Percentiles rank a stretch among this genome's conserved stretches.
phyloP scores from a whole-genome alignment of 2,888 invertebrate genomes.

The Meandrusa payeni region DNA sequence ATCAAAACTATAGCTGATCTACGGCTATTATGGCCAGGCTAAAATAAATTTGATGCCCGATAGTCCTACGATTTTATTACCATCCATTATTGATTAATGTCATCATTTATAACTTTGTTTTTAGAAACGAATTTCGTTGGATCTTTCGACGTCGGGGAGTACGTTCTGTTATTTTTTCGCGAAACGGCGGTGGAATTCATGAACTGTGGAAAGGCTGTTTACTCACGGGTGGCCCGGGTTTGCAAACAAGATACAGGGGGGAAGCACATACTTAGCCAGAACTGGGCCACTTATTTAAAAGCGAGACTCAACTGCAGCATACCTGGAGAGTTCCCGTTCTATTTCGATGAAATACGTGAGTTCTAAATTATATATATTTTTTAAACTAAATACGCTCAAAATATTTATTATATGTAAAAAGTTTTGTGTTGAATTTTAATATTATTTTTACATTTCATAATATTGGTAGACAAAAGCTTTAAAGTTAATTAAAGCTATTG shows the following conservation, averaged over 20 bases:
- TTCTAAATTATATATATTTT: conserved; percentile 30
- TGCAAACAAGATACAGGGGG: conserved; percentile 87
- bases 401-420: too few species aligned
- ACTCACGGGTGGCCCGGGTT: conserved; percentile 86
- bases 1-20: too few species aligned
- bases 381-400: background rate
- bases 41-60: background rate
- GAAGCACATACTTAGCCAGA: conserved; percentile 83
- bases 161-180: conserved; percentile 87
- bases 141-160: conserved; percentile 84
- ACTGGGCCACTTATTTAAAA: conserved; percentile 86
- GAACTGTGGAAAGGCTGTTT: conserved; percentile 85
- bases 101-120: conserved; percentile 39
- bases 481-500: too few species aligned
- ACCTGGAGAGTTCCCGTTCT: conserved; percentile 87
- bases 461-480: too few species aligned
- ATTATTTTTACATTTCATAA: too few species aligned
- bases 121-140: conserved; percentile 87
- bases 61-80: background rate
- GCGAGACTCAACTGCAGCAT: conserved; percentile 86
- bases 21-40: too few species aligned
- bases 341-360: conserved; percentile 88
- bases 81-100: conserved; percentile 3
- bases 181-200: conserved; percentile 86
- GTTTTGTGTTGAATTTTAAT: too few species aligned